These are phyloP conservation scores for Eleutherodactylus coqui DNA, from an alignment of 2,797 vertebrate species.

Conservation along the genomic window DNA sequence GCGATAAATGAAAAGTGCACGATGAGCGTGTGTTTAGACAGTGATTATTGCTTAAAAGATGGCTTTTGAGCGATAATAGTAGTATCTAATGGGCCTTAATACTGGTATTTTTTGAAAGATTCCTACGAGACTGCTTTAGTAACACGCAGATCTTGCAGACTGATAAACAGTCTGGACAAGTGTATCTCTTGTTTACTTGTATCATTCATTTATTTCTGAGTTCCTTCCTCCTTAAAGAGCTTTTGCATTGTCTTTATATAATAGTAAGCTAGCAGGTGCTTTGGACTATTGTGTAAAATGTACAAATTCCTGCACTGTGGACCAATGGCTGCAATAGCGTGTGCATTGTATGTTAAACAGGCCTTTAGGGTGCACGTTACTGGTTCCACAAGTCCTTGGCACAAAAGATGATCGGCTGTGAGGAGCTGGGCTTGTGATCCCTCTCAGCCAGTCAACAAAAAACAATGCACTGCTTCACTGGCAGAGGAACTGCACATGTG, in stretches of 20 bases:
- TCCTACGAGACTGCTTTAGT: not conserved
- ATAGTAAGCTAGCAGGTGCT: not conserved
- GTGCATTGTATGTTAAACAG: slow-evolving; percentile 1
- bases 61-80: too few relatives aligned
- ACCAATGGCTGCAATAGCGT: too few relatives aligned
- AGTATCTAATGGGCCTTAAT: too few relatives aligned
- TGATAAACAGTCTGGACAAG: not conserved
- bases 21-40: too few relatives aligned
- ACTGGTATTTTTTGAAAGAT: not conserved
- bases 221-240: not conserved
- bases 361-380: not conserved
- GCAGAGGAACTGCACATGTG: too few relatives aligned
- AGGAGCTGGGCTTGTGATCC: too few relatives aligned
- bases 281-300: too few relatives aligned
- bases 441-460: too few relatives aligned
- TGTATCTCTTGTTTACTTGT: not conserved
- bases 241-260: too few relatives aligned
- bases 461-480: too few relatives aligned
- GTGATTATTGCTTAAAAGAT: too few relatives aligned
- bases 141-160: not conserved
- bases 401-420: not conserved
- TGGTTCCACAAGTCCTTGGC: not conserved
- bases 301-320: not conserved
- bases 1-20: too few relatives aligned
- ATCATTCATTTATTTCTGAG: not conserved